Percentiles rank a stretch among this genome's conserved stretches.
Conservation (phyloP, 2,888 invertebrate genomes). For the Mythimna albipuncta region DNA sequence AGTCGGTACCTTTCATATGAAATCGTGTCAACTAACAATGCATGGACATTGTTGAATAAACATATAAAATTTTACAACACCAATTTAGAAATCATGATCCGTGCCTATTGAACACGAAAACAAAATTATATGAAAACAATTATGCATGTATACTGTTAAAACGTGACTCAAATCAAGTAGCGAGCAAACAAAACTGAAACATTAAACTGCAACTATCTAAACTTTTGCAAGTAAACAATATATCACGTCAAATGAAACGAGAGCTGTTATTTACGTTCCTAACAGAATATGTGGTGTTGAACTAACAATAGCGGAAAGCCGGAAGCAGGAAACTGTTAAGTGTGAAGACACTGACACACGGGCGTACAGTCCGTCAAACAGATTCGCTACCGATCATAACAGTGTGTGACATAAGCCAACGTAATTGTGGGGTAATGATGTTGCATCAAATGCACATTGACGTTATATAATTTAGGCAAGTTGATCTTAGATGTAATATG, state of each 20-base stretch:
- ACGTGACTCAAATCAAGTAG: slow-evolving; percentile 37
- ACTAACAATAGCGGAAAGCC: slow-evolving; percentile 57
- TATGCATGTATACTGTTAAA: slow-evolving; percentile 37
- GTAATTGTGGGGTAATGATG: slow-evolving; percentile 37
- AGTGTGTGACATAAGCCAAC: slow-evolving; percentile 22
- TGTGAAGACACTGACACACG: slow-evolving; percentile 49
- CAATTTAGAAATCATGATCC: slow-evolving; percentile 6
- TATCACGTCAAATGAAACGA: slow-evolving; percentile 37
- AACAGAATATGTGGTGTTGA: slow-evolving; percentile 45
- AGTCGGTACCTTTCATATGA: not conserved
- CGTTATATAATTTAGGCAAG: slow-evolving; percentile 43
- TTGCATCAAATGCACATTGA: slow-evolving; percentile 48
- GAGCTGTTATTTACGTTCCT: slow-evolving; percentile 51
- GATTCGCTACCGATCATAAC: slow-evolving; percentile 23
- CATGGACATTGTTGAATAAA: slow-evolving; percentile 22
- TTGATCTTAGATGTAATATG: slow-evolving; percentile 36
- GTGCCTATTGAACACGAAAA: slow-evolving; percentile 12
- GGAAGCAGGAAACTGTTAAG: slow-evolving; percentile 59
- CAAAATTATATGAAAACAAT: slow-evolving; percentile 5
- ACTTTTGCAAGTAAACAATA: slow-evolving; percentile 22
- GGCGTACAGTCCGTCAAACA: slow-evolving; percentile 17
- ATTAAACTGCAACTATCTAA: slow-evolving; percentile 20
- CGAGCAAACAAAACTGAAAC: slow-evolving; percentile 32
- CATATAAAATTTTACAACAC: slow-evolving; percentile 13
- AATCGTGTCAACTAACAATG: not conserved